These are phyloP conservation scores for Petromus typicus DNA, from an alignment of 2,113 vertebrate species.

Conservation along the genomic window DNA sequence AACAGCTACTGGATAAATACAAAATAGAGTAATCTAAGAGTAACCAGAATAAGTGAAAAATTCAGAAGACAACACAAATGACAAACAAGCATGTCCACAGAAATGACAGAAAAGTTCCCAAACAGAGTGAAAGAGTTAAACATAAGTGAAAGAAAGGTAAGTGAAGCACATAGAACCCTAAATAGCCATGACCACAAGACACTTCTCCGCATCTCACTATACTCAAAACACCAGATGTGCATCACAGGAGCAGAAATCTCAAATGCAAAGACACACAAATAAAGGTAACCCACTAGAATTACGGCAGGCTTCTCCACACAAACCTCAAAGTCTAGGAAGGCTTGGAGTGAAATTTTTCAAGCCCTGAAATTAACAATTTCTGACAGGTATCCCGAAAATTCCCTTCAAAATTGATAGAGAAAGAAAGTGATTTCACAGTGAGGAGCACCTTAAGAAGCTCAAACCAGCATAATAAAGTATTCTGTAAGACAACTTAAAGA, in stretches of 20 bases:
- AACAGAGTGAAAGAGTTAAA: background rate
- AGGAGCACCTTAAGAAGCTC: background rate
- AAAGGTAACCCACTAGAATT: background rate
- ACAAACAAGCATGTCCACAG: background rate
- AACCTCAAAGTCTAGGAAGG: background rate
- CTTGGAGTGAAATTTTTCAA: background rate
- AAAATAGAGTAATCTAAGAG: background rate
- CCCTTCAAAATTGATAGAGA: background rate
- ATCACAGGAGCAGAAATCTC: background rate
- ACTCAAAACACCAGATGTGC: background rate
- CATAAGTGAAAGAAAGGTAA: background rate
- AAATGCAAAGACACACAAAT: background rate
- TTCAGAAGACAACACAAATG: background rate
- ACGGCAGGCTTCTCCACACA: background rate
- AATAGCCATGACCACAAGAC: background rate
- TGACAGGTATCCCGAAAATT: background rate
- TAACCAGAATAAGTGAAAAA: background rate
- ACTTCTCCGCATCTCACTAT: background rate
- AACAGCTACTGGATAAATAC: background rate
- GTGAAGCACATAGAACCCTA: background rate
- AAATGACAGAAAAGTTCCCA: background rate
- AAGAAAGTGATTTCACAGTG: background rate
- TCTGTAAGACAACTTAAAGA: background rate
- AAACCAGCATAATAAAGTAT: background rate
- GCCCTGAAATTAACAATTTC: background rate